These are phyloP conservation scores for Megalops cyprinoides DNA, from an alignment of 2,797 vertebrate genomes.

Conservation along the genomic window DNA sequence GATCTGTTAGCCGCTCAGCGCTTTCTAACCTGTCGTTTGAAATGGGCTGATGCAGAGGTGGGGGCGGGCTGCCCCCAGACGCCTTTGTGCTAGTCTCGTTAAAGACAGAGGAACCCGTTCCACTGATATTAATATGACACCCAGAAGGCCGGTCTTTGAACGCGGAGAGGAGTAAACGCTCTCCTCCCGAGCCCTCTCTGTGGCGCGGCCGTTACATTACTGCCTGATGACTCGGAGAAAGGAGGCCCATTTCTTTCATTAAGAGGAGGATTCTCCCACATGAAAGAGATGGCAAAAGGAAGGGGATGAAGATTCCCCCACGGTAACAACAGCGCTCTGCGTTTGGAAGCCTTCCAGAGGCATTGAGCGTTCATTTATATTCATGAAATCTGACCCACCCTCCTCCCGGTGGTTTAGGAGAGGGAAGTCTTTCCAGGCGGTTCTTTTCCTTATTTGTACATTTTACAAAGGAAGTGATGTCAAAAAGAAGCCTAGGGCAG, in stretches of 20 bases:
- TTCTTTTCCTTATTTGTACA: background rate
- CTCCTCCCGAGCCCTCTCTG: conserved; percentile 1
- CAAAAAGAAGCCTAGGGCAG: background rate
- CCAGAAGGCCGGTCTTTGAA: conserved; percentile 1
- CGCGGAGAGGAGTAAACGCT: background rate
- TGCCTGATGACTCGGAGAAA: conserved; percentile 22
- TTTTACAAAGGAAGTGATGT: background rate
- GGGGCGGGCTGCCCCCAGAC: background rate
- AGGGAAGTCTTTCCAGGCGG: background rate
- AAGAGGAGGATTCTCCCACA: conserved; percentile 6
- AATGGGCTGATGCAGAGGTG: background rate
- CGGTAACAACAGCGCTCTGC: conserved; percentile 46
- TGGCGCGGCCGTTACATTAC: conserved; percentile 26
- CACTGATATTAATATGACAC: conserved; percentile 10
- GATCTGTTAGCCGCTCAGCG: background rate
- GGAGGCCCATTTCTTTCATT: conserved; percentile 11
- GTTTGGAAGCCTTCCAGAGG: conserved; percentile 59
- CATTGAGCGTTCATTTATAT: conserved; percentile 72
- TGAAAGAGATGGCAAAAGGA: background rate
- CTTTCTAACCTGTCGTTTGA: background rate
- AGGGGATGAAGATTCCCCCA: conserved; percentile 32
- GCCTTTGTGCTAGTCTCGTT: conserved; percentile 15
- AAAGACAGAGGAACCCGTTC: conserved; percentile 8
- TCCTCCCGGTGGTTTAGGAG: background rate
- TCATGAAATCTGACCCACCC: conserved; percentile 55